Percentiles rank a stretch among this genome's conserved stretches.
These are phyloP conservation scores for Stratiomys singularior DNA, from an alignment of 2,888 invertebrate genomes.

Conservation along the genomic window DNA sequence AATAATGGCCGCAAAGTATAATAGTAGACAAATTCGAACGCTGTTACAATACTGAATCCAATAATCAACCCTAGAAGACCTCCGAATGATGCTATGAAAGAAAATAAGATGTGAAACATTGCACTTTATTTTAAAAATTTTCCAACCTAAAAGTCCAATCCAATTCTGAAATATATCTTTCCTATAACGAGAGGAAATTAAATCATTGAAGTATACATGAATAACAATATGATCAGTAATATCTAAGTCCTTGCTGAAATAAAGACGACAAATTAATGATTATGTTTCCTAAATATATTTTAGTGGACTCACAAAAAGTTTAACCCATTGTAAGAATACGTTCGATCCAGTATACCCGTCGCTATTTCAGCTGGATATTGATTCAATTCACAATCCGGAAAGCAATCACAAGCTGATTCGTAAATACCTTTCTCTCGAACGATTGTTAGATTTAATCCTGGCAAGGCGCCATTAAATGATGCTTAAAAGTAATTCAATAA, in stretches of 20 bases:
- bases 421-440: slow-evolving; percentile 49
- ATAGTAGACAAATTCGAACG: slow-evolving; percentile 74
- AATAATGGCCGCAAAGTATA: slow-evolving; percentile 69
- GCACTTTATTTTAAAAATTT: neutral
- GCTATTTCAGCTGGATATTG: slow-evolving; percentile 75
- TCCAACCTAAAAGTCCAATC: slow-evolving; percentile 74
- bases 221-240: slow-evolving; percentile 70
- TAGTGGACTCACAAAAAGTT: slow-evolving; percentile 65
- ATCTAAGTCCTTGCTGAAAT: slow-evolving; percentile 64
- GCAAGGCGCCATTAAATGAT: slow-evolving; percentile 62
- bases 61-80: slow-evolving; percentile 76
- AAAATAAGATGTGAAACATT: neutral
- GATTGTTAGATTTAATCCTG: slow-evolving; percentile 58
- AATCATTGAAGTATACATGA: slow-evolving; percentile 74
- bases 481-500: slow-evolving; percentile 53
- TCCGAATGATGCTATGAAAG: slow-evolving; percentile 72
- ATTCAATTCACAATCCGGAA: slow-evolving; percentile 73
- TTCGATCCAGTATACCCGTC: slow-evolving; percentile 67
- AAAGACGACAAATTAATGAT: neutral
- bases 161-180: slow-evolving; percentile 75
- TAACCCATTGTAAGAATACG: slow-evolving; percentile 65
- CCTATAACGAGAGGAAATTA: slow-evolving; percentile 74
- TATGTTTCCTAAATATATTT: neutral
- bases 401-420: slow-evolving; percentile 66
- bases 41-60: slow-evolving; percentile 77